Conservation (phyloP, 2,797 vertebrate genomes). For the Delichon dasypus region DNA sequence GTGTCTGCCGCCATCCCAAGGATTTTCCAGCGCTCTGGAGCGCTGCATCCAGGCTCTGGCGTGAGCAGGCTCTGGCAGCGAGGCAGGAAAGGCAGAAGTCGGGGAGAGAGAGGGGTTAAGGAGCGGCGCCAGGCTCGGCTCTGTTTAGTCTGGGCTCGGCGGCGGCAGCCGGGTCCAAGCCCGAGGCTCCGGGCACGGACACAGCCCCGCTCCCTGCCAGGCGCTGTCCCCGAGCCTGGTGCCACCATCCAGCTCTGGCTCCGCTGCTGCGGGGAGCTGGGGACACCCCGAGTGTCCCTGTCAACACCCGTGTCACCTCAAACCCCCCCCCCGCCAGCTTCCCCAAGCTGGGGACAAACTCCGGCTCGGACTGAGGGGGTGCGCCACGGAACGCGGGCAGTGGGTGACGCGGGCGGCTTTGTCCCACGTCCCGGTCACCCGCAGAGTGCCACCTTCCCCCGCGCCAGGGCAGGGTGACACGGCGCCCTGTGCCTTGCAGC, state of each 20-base stretch:
- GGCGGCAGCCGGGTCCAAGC: not conserved
- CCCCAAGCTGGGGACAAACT: not conserved
- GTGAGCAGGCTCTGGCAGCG: not conserved
- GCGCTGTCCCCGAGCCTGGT: not conserved
- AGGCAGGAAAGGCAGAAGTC: not conserved
- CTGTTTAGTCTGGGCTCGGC: conserved; percentile 35
- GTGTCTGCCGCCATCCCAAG: not conserved
- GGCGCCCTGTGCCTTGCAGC: not conserved
- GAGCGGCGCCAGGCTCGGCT: not conserved
- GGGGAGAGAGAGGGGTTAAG: not conserved
- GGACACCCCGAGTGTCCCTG: fast-evolving
- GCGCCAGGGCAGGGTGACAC: not conserved
- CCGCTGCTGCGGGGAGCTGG: not conserved
- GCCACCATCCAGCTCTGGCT: not conserved
- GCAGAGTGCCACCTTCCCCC: not conserved
- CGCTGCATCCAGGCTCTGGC: not conserved
- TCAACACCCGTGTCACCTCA: not conserved
- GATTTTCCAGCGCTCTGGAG: not conserved
- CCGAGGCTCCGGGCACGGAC: not conserved
- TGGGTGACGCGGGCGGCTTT: not conserved
- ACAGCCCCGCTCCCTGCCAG: not conserved
- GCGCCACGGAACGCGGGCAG: fast-evolving
- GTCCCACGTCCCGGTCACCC: not conserved
- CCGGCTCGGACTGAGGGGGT: fast-evolving
- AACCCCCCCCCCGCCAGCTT: not conserved